These are phyloP conservation scores for Synanthedon tipuliformis DNA, from an alignment of 2,888 invertebrate species.

Conservation along the genomic window DNA sequence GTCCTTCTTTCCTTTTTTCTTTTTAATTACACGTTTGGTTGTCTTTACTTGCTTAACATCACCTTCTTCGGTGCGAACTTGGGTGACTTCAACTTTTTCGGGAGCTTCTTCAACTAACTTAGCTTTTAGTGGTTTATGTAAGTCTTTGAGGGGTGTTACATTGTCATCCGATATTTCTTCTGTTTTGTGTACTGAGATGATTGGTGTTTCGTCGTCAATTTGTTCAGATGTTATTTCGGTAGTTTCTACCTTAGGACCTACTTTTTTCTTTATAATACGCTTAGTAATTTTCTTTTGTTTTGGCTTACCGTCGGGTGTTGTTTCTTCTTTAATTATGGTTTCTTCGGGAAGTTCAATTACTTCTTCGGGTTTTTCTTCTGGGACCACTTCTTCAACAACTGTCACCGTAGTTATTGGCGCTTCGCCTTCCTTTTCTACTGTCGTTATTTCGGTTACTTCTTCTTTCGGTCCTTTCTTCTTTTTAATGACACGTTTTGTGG, in stretches of 20 bases:
- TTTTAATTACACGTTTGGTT: constrained; percentile 20
- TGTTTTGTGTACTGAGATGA: constrained; percentile 24
- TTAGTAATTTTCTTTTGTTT: constrained; percentile 20
- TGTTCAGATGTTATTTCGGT: constrained; percentile 36
- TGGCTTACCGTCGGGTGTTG: constrained; percentile 15
- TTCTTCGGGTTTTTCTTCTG: constrained; percentile 13
- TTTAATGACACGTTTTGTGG: constrained; percentile 28
- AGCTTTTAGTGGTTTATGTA: constrained; percentile 9
- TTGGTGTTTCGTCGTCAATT: constrained; percentile 16
- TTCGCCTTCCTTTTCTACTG: constrained; percentile 24
- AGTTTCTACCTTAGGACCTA: constrained; percentile 32
- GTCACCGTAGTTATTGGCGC: constrained; percentile 11
- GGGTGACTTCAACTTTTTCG: constrained; percentile 37
- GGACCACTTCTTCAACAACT: constrained; percentile 10
- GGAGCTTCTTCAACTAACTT: constrained; percentile 18
- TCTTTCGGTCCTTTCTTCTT: constrained; percentile 27
- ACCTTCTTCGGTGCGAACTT: constrained; percentile 37
- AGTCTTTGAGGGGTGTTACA: constrained; percentile 9
- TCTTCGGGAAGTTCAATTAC: constrained; percentile 32
- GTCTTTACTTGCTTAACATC: constrained; percentile 28
- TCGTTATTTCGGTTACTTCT: constrained; percentile 25
- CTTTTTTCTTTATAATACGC: constrained; percentile 24
- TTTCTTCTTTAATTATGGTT: constrained; percentile 14
- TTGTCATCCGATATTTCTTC: constrained; percentile 15
- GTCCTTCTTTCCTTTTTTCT: constrained; percentile 25